Percentiles rank a stretch among this genome's conserved stretches.
Evolutionary conservation across 2,888 invertebrate genomes (phyloP).

Genomic region (Brassicogethes aeneus): DNA sequence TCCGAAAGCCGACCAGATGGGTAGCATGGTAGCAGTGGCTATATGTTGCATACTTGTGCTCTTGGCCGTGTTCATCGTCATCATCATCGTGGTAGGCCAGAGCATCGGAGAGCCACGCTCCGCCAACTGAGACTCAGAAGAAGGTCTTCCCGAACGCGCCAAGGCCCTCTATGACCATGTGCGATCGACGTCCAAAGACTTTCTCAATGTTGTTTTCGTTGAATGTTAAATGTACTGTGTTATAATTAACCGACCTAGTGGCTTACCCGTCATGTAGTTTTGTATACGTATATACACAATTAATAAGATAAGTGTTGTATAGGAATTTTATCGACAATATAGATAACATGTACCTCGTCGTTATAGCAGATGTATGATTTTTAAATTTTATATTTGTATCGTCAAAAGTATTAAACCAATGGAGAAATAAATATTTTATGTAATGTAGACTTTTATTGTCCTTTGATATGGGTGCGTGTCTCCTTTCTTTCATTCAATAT

Average conservation of each 20-base stretch:
- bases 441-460: slow-evolving; percentile 5
- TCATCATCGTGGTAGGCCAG: slow-evolving; percentile 74
- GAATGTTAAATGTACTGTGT: slow-evolving; percentile 8
- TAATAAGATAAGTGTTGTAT: slow-evolving; percentile 6
- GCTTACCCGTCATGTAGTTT: slow-evolving; percentile 24
- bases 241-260: slow-evolving; percentile 26
- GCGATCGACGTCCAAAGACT: too few species aligned
- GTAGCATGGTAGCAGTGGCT: slow-evolving; percentile 68
- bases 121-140: background rate
- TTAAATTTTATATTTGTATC: slow-evolving; percentile 34
- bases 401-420: slow-evolving; percentile 17
- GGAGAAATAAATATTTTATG: slow-evolving; percentile 29
- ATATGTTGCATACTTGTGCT: slow-evolving; percentile 76
- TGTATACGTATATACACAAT: slow-evolving; percentile 9
- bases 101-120: slow-evolving; percentile 48
- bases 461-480: slow-evolving; percentile 1
- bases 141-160: slow-evolving; percentile 1
- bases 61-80: slow-evolving; percentile 70
- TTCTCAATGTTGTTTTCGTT: slow-evolving; percentile 16
- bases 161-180: too few species aligned
- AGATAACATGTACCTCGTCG: slow-evolving; percentile 11
- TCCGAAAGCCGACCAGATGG: background rate
- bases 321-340: slow-evolving; percentile 13
- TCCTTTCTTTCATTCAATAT: too few species aligned
- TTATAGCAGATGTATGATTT: slow-evolving; percentile 24